These are phyloP conservation scores for Nymphalis polychloros DNA, from an alignment of 2,888 invertebrate species.

Conservation along the genomic window DNA sequence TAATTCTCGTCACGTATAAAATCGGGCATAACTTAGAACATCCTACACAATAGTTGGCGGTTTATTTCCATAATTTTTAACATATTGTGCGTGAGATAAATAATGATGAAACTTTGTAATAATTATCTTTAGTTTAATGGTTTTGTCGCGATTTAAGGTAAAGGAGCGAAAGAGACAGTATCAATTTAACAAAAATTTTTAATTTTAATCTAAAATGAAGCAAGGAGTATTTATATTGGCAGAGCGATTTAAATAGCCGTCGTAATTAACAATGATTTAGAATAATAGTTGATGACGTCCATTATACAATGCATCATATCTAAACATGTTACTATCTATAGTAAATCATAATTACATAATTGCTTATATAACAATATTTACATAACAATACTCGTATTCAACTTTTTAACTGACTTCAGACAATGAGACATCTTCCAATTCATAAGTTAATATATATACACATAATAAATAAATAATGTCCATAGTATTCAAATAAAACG, in stretches of 20 bases:
- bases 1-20: constrained; percentile 19
- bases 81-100: constrained; percentile 3
- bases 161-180: too few relatives aligned
- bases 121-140: too few relatives aligned
- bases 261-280: not conserved
- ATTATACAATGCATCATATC: not conserved
- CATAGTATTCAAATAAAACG: too few relatives aligned
- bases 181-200: too few relatives aligned
- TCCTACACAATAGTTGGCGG: constrained; percentile 5
- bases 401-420: not conserved
- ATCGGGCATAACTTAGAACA: constrained; percentile 17
- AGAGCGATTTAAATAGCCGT: not conserved
- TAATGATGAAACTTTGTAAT: not conserved
- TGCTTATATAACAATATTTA: not conserved
- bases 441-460: too few relatives aligned
- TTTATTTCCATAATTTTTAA: constrained; percentile 22
- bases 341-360: not conserved
- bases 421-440: not conserved
- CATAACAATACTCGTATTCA: not conserved
- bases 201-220: too few relatives aligned
- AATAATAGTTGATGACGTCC: not conserved
- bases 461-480: too few relatives aligned
- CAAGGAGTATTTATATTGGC: too few relatives aligned
- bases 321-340: not conserved
- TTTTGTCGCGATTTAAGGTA: too few relatives aligned